phyloP scores from a whole-genome alignment of 2,797 vertebrate species.

The Clarias pachynema region DNA sequence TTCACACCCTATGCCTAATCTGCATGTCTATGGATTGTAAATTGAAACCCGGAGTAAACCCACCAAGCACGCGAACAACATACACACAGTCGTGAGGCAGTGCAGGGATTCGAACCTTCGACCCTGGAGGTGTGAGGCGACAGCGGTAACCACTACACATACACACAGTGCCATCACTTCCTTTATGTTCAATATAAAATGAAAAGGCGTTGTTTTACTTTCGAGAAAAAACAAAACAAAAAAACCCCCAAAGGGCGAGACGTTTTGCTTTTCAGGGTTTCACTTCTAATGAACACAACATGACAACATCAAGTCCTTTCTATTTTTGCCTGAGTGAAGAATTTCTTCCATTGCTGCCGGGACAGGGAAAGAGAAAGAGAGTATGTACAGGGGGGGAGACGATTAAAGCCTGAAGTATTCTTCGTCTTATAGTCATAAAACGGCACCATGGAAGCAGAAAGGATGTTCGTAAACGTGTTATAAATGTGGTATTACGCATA shows the following conservation, averaged over 20 bases:
- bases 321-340: conserved; percentile 12
- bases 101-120: no score
- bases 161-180: no score
- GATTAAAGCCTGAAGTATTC: background rate
- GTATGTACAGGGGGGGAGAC: background rate
- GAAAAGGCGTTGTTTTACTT: background rate
- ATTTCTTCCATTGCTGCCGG: conserved; percentile 24
- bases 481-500: rapidly evolving
- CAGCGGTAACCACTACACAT: no score
- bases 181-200: background rate
- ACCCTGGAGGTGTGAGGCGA: no score
- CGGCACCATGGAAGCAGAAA: background rate
- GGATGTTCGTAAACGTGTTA: rapidly evolving
- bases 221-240: background rate
- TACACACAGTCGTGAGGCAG: no score
- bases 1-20: no score
- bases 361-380: background rate
- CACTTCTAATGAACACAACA: background rate
- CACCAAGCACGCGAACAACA: no score
- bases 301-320: conserved; percentile 8
- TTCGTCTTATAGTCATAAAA: background rate
- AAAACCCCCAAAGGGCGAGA: no score
- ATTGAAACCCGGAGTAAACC: no score
- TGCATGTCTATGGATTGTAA: no score
- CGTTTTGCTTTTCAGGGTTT: background rate